Percentiles rank a stretch among this genome's conserved stretches.
Evolutionary conservation across 2,113 vertebrate species (phyloP).

Genomic region (Porphyrio hochstetteri): DNA sequence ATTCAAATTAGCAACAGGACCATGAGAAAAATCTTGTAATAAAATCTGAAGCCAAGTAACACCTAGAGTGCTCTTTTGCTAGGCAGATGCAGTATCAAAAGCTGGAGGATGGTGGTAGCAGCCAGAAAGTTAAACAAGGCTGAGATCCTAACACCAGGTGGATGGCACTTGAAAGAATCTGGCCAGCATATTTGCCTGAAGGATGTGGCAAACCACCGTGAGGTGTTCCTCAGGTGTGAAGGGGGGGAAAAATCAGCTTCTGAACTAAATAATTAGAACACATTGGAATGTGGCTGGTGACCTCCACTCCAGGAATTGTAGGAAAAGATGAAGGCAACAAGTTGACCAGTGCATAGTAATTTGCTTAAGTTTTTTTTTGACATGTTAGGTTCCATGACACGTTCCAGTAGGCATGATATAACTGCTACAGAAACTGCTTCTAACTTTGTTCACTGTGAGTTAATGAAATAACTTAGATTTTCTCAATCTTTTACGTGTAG

Average conservation of each 20-base stretch:
- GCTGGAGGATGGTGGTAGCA: neutral
- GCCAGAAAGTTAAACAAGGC: neutral
- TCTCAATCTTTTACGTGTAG: neutral
- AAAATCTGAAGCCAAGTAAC: slow-evolving; percentile 4
- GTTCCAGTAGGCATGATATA: neutral
- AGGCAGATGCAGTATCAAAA: neutral
- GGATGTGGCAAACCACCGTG: neutral
- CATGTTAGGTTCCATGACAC: neutral
- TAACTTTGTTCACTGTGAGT: neutral
- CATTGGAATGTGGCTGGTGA: neutral
- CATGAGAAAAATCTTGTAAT: neutral
- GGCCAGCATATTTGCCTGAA: neutral
- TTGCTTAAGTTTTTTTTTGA: neutral
- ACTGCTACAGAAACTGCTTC: neutral
- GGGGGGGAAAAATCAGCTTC: neutral
- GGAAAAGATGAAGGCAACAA: neutral
- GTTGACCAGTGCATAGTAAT: neutral
- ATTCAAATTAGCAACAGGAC: neutral
- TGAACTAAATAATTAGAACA: neutral
- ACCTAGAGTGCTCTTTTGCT: neutral
- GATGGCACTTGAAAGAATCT: neutral
- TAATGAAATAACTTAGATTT: neutral
- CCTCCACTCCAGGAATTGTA: neutral
- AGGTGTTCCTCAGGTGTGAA: neutral
- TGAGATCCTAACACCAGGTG: neutral